These are phyloP conservation scores for Hermaeophaga mercurialis DNA, from an alignment of 2,888 invertebrate species.

Conservation along the genomic window DNA sequence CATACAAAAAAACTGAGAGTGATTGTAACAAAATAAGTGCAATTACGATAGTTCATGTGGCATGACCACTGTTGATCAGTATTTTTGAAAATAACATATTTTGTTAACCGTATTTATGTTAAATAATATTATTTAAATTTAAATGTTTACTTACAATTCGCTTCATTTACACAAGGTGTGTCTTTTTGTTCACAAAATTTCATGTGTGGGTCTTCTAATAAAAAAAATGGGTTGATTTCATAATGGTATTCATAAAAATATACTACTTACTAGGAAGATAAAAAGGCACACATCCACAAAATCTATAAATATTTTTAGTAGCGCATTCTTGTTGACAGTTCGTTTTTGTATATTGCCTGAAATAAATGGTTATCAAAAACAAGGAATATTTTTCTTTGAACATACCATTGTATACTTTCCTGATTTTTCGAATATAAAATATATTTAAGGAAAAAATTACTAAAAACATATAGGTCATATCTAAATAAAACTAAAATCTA, in stretches of 20 bases:
- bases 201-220: conserved; percentile 26
- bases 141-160: conserved; percentile 21
- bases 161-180: conserved; percentile 16
- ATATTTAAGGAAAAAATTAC: no score
- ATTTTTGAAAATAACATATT: no score
- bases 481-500: no score
- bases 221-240: neutral
- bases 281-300: conserved; percentile 70
- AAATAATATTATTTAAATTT: neutral
- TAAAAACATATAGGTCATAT: no score
- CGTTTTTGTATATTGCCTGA: conserved; percentile 38
- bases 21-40: no score
- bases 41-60: no score
- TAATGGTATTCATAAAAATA: neutral
- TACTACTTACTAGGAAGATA: conserved; percentile 72
- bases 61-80: no score
- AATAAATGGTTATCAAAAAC: conserved; percentile 21
- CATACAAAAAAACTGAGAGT: no score
- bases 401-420: conserved; percentile 13
- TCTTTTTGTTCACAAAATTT: conserved; percentile 27
- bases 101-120: no score
- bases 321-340: conserved; percentile 62
- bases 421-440: neutral
- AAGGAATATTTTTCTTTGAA: neutral
- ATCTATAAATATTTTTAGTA: conserved; percentile 68